Base-by-base conservation (phyloP, 2,888 invertebrate species). In the Platynereis dumerilii region DNA sequence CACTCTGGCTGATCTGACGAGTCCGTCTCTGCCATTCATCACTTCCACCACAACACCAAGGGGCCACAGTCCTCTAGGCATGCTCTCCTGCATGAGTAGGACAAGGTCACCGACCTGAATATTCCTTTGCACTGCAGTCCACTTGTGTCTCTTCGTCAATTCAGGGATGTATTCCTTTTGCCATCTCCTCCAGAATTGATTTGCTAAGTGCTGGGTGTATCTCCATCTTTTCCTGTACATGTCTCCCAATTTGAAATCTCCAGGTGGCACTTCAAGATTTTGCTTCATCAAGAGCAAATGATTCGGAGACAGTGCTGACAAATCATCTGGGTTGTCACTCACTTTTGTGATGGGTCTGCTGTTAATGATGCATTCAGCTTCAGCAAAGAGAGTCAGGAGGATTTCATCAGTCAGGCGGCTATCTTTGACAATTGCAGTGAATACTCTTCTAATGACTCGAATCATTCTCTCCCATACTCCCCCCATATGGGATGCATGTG, bases 401-500 rank as follows among this genome's bases (percentile, higher is more conserved):
- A 64, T 58, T 26, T 58, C 60, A 42, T 64, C 65, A 55, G 71
- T 66, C n/a, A 74, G 34, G 12, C 65, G 61, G 2, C 20, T 10
- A 22, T 44, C 52, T n/a, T 53, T 20, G 48, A 76, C n/a, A n/a
- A n/a, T n/a, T n/a, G n/a, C n/a, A n/a, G n/a, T n/a, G n/a, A n/a
- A n/a, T n/a, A n/a, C n/a, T n/a, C n/a, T n/a, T n/a, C n/a, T n/a
- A n/a, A n/a, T n/a, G n/a, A n/a, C n/a, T n/a, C n/a, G n/a, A n/a
- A 76, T 75, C 55, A 72, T 73, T 15, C 74, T 27, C 55, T 76
- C 76, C 75, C 74, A 75, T 2, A 72, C 68, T 15, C 74, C 75
- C 27, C 73, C 74, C 67, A 72, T 70, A 58, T 76, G 75, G 39
- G 71, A 72, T 0, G 75, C 69, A 28, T 53, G 53, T 5, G 75